These are phyloP conservation scores for Scortum barcoo DNA, from an alignment of 2,113 vertebrate species.

Conservation along the genomic window DNA sequence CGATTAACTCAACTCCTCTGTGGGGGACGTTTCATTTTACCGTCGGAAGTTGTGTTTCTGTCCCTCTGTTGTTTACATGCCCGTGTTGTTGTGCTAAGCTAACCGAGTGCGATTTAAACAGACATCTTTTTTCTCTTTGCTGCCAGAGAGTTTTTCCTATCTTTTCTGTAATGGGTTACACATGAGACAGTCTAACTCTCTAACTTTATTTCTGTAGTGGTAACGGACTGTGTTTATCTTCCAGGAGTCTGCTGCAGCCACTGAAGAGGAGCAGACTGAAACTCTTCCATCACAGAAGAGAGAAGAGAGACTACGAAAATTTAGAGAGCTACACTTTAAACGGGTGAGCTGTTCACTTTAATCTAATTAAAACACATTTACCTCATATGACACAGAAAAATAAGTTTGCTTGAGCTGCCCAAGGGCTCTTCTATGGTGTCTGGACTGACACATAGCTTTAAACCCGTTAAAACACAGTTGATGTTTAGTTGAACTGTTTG, in stretches of 20 bases:
- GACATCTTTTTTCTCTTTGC: neutral
- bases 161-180: fast-evolving
- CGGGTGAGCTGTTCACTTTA: conserved; percentile 82
- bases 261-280: conserved; percentile 61
- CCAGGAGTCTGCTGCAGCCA: conserved; percentile 50
- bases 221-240: neutral
- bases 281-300: conserved; percentile 82
- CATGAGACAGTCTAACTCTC: neutral
- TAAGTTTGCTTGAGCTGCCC: too few species aligned
- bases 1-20: fast-evolving
- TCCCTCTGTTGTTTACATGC: neutral
- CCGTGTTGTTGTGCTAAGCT: conserved; percentile 46
- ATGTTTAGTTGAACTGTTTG: neutral
- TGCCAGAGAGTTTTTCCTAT: fast-evolving
- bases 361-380: neutral
- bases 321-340: conserved; percentile 93
- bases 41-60: fast-evolving
- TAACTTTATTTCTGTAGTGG: fast-evolving
- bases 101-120: conserved; percentile 1
- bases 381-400: neutral
- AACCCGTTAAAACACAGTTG: too few species aligned
- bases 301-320: conserved; percentile 90
- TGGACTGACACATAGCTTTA: too few species aligned
- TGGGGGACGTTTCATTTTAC: fast-evolving
- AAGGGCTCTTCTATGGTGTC: neutral